Percentiles rank a stretch among this genome's conserved stretches.
These are phyloP conservation scores for Drosophila busckii DNA, from an alignment of 1,140 invertebrate genomes.

Conservation along the genomic window DNA sequence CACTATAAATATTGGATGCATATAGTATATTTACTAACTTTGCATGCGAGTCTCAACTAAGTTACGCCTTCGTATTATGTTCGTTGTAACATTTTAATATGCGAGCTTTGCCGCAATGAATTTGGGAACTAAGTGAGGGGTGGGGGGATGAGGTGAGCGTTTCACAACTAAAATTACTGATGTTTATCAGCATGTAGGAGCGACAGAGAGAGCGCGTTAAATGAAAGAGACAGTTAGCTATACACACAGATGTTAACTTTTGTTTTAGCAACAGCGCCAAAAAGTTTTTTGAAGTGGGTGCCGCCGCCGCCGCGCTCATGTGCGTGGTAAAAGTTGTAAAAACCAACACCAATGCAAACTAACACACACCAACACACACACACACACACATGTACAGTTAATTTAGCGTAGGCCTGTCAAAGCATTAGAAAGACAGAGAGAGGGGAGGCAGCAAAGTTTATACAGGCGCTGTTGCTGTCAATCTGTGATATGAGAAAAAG, in stretches of 20 bases:
- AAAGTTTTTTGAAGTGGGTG: conserved; percentile 61
- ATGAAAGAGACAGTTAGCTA: background rate
- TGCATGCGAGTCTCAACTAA: too few relatives aligned
- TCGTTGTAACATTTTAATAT: conserved; percentile 44
- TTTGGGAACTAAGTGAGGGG: conserved; percentile 14
- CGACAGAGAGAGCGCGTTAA: conserved; percentile 3
- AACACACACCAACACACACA: conserved; percentile 22
- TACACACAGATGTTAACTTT: conserved; percentile 60
- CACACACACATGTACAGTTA: background rate
- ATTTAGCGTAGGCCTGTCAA: conserved; percentile 16
- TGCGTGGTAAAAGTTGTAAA: conserved; percentile 52
- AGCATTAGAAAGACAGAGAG: background rate
- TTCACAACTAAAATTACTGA: conserved; percentile 59
- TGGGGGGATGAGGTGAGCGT: conserved; percentile 35
- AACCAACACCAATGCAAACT: conserved; percentile 22
- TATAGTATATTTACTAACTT: too few relatives aligned
- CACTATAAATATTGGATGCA: too few relatives aligned
- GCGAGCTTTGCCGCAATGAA: conserved; percentile 45
- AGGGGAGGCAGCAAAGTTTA: conserved; percentile 4
- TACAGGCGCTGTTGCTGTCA: conserved; percentile 49
- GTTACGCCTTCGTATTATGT: background rate
- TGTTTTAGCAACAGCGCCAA: conserved; percentile 73
- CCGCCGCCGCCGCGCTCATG: conserved; percentile 32
- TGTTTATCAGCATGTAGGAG: conserved; percentile 65
- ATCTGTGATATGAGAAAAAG: conserved; percentile 58